Conservation (phyloP, 64 coral and sea anemone genomes). For the Platygyra sinensis region DNA sequence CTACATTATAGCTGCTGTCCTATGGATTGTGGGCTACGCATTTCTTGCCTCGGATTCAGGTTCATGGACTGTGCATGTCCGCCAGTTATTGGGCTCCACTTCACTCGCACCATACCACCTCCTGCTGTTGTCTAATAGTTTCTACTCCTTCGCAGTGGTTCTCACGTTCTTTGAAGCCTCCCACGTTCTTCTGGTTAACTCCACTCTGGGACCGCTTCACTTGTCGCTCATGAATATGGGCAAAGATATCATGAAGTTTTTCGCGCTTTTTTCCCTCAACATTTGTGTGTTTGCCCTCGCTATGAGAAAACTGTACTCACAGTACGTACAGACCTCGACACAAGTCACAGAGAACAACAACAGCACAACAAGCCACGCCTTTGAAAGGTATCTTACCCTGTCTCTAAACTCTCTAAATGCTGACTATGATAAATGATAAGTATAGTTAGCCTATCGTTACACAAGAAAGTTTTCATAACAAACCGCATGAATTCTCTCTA, state of each 20-base stretch:
- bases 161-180: conserved; percentile 61
- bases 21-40: conserved; percentile 68
- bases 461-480: too few relatives aligned
- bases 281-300: conserved; percentile 53
- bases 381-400: conserved; percentile 23
- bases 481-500: too few relatives aligned
- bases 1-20: conserved; percentile 55
- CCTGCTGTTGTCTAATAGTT: conserved; percentile 69
- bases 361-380: background rate
- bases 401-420: background rate
- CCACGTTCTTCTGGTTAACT: conserved; percentile 52
- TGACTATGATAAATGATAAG: too few relatives aligned
- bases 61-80: background rate
- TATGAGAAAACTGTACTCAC: conserved; percentile 77
- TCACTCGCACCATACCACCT: conserved; percentile 34
- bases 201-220: conserved; percentile 62
- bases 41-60: background rate
- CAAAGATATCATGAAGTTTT: conserved; percentile 68
- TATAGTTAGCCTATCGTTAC: too few relatives aligned
- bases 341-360: background rate
- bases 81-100: background rate
- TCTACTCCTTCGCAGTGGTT: conserved; percentile 62
- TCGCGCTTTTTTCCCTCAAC: conserved; percentile 45
- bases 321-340: conserved; percentile 37
- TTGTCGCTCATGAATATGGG: conserved; percentile 76